A percentile compares a stretch with the other conserved stretches of the same genome.
Evolutionary conservation across 2,888 invertebrate genomes (phyloP).

Genomic region (Neoascia interrupta): DNA sequence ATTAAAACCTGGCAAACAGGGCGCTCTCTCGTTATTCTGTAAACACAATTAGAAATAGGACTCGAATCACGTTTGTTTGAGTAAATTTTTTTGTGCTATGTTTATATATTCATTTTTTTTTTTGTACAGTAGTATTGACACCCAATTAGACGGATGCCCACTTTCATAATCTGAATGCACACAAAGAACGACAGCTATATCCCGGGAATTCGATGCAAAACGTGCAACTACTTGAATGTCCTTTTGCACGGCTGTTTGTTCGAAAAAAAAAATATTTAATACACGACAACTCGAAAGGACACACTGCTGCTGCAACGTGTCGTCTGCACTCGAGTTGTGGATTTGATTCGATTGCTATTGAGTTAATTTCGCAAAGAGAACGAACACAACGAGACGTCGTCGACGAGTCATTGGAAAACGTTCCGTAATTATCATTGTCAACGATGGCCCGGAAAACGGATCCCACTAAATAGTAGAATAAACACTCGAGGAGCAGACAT

Average conservation of each 20-base stretch:
- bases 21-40: constrained; percentile 29
- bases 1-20: constrained; percentile 58
- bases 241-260: constrained; percentile 1
- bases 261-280: background rate
- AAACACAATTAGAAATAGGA: constrained; percentile 66
- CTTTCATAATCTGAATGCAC: constrained; percentile 51
- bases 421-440: constrained; percentile 63
- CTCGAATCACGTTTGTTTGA: constrained; percentile 51
- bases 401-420: constrained; percentile 45
- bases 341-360: constrained; percentile 67
- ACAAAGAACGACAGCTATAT: constrained; percentile 2
- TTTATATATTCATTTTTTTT: constrained; percentile 5
- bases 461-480: constrained; percentile 34
- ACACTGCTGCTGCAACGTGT: constrained; percentile 57
- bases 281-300: constrained; percentile 16
- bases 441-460: constrained; percentile 42
- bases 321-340: constrained; percentile 56
- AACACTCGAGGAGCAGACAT: constrained; percentile 12
- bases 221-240: constrained; percentile 62
- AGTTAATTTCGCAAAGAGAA: constrained; percentile 54
- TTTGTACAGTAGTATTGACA: constrained; percentile 45
- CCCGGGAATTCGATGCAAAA: constrained; percentile 46
- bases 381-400: constrained; percentile 11
- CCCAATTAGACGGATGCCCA: constrained; percentile 57
- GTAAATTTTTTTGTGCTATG: no score